Evolutionary conservation across 2,797 vertebrate species (phyloP).

Genomic region (Falco cherrug): DNA sequence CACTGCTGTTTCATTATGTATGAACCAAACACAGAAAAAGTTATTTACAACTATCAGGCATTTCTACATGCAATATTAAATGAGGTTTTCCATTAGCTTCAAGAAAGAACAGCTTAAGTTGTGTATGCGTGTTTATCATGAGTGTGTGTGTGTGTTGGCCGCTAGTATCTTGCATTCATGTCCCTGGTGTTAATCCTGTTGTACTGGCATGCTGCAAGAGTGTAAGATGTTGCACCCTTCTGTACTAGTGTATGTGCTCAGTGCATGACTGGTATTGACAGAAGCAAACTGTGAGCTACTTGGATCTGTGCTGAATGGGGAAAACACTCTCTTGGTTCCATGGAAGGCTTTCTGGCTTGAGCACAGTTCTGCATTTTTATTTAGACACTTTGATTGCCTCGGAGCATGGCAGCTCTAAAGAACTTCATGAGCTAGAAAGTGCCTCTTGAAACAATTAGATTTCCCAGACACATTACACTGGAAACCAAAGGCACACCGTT

Average conservation of each 20-base stretch:
- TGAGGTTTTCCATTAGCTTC: neutral
- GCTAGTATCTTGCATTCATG: neutral
- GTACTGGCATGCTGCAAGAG: neutral
- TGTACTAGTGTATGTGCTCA: neutral
- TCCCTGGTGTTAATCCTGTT: neutral
- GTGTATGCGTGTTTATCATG: too few species aligned
- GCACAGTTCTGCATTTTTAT: neutral
- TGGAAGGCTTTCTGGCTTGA: conserved; percentile 11
- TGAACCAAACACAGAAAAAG: neutral
- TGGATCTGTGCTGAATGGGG: neutral
- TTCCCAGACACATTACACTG: neutral
- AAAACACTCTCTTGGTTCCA: neutral
- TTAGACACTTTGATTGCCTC: neutral
- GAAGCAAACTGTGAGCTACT: neutral
- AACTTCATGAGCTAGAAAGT: neutral
- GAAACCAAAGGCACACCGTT: neutral
- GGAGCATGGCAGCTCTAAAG: neutral
- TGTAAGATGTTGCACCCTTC: neutral
- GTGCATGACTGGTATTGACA: neutral
- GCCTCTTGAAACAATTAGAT: conserved; percentile 33
- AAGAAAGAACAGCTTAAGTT: neutral
- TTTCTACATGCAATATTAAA: neutral
- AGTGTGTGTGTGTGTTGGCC: neutral
- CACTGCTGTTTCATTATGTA: conserved; percentile 12
- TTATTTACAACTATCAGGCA: conserved; percentile 23